Conservation (phyloP, 2,888 invertebrate genomes). For the Hydropsyche betteni region DNA sequence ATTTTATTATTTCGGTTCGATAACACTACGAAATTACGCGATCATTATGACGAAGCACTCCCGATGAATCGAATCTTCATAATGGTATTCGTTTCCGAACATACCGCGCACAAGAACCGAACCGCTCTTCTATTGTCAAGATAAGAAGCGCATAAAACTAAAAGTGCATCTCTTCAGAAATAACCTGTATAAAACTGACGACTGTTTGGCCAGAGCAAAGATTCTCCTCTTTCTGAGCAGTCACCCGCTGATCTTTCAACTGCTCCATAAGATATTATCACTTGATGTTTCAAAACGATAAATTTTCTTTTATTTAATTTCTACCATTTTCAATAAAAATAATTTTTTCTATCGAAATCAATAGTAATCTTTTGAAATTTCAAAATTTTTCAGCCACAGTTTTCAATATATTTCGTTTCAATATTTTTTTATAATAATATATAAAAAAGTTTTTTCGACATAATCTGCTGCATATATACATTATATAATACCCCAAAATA, state of each 20-base stretch:
- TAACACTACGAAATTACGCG: conserved; percentile 33
- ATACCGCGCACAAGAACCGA: not conserved
- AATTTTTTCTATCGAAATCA: no score
- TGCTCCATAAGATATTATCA: conserved; percentile 29
- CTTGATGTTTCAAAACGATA: conserved; percentile 22
- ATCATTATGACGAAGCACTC: no score
- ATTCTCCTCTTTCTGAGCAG: conserved; percentile 21
- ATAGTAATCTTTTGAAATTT: no score
- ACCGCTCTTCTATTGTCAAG: conserved; percentile 30
- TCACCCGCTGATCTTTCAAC: conserved; percentile 24
- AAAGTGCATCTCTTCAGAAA: conserved; percentile 44
- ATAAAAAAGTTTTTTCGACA: no score
- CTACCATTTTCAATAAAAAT: not conserved
- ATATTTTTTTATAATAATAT: no score
- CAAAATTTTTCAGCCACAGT: no score
- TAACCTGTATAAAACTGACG: conserved; percentile 48
- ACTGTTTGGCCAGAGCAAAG: conserved; percentile 36
- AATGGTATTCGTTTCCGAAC: not conserved
- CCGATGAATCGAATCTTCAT: no score
- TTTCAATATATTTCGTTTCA: no score
- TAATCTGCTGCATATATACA: no score
- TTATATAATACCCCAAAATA: no score
- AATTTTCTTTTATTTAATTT: not conserved
- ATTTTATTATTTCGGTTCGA: conserved; percentile 47
- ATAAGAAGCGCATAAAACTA: conserved; percentile 46